These are phyloP conservation scores for Rhamnusium bicolor DNA, from an alignment of 2,888 invertebrate species.

Conservation along the genomic window DNA sequence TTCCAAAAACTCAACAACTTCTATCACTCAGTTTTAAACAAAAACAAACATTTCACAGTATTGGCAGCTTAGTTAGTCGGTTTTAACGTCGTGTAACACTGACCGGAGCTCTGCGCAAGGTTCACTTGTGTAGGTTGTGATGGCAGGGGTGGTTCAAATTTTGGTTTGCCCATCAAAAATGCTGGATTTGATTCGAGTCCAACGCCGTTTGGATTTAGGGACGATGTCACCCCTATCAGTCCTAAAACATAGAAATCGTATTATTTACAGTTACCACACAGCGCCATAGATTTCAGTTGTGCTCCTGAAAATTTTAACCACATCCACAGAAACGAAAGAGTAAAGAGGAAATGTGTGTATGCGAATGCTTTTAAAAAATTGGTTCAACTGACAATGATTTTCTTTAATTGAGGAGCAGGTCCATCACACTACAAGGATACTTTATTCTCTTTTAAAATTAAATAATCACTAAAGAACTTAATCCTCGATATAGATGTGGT, in stretches of 20 bases:
- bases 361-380: no score
- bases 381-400: no score
- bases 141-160: slow-evolving; percentile 71
- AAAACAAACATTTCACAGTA: neutral
- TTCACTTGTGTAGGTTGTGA: slow-evolving; percentile 66
- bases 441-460: no score
- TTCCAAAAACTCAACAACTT: slow-evolving; percentile 26
- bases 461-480: neutral
- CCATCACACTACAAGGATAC: no score
- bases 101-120: slow-evolving; percentile 64
- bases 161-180: slow-evolving; percentile 72
- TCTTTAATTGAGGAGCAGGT: no score
- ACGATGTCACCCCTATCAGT: slow-evolving; percentile 75
- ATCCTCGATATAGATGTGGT: no score
- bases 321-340: neutral
- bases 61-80: slow-evolving; percentile 42
- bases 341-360: no score
- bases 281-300: neutral
- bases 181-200: slow-evolving; percentile 78
- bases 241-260: slow-evolving; percentile 45
- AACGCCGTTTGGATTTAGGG: slow-evolving; percentile 78
- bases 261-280: neutral
- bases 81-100: slow-evolving; percentile 63
- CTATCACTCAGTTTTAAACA: slow-evolving; percentile 44
- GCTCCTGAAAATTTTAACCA: neutral